Percentiles rank a stretch among this genome's conserved stretches.
phyloP scores from a whole-genome alignment of 1,140 invertebrate genomes.

The Halictus rubicundus region DNA sequence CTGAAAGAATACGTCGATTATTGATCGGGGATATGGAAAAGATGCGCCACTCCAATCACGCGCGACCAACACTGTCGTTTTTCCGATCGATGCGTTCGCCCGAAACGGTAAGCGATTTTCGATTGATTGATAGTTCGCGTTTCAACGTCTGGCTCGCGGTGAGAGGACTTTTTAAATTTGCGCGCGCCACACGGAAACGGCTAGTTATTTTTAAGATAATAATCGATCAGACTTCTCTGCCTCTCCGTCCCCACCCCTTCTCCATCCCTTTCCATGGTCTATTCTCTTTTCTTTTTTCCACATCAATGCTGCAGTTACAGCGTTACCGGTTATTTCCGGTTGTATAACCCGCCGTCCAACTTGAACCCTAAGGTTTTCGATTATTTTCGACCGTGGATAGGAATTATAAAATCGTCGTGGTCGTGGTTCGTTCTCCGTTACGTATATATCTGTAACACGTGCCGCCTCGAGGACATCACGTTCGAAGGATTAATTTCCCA shows the following conservation, averaged over 20 bases:
- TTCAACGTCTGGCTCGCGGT: too few relatives aligned
- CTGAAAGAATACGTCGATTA: conserved; percentile 78
- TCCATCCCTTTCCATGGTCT: too few relatives aligned
- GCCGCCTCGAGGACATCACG: conserved; percentile 31
- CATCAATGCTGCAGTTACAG: background rate
- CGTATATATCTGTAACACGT: conserved; percentile 20
- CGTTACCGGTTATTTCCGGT: background rate
- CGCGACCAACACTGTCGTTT: conserved; percentile 10
- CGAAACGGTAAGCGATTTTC: conserved; percentile 7
- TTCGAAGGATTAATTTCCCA: conserved; percentile 31
- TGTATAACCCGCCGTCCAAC: background rate
- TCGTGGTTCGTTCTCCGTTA: background rate
- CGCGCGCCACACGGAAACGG: too few relatives aligned
- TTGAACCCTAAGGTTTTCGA: background rate
- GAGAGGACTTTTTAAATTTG: too few relatives aligned
- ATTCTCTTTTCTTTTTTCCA: background rate
- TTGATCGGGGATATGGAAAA: conserved; percentile 46
- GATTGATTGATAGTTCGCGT: background rate
- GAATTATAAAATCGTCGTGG: background rate
- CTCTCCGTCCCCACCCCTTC: too few relatives aligned
- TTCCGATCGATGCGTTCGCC: conserved; percentile 24
- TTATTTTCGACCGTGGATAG: background rate
- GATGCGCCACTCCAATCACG: conserved; percentile 42
- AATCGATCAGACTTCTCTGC: too few relatives aligned
- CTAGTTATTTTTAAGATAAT: too few relatives aligned